Conservation (phyloP, 2,888 invertebrate genomes). For the Trichogramma evanescens region DNA sequence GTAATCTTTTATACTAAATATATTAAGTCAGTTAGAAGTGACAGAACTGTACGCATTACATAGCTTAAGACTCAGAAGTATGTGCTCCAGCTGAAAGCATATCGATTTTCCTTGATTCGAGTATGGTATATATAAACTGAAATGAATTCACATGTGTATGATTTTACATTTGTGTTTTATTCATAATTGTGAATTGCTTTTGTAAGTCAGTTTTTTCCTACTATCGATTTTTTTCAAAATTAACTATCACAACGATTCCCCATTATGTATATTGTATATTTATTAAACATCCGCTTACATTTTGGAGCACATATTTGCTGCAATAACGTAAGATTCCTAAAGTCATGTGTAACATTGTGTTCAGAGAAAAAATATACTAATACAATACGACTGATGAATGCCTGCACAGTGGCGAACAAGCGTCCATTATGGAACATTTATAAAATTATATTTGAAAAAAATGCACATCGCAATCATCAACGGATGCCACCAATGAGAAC, state of each 20-base stretch:
- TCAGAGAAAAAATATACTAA: constrained; percentile 45
- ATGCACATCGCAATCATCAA: constrained; percentile 34
- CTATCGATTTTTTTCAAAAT: too few relatives aligned
- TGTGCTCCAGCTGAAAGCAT: constrained; percentile 36
- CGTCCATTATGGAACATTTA: constrained; percentile 35
- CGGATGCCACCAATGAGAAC: constrained; percentile 35
- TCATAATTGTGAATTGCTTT: not conserved
- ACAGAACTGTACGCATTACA: constrained; percentile 45
- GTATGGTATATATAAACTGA: constrained; percentile 1
- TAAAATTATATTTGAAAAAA: constrained; percentile 22
- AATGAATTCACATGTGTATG: not conserved
- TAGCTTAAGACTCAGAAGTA: constrained; percentile 41
- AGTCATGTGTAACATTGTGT: constrained; percentile 48
- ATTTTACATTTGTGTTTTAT: constrained; percentile 11
- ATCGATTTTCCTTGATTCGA: constrained; percentile 12
- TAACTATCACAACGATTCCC: too few relatives aligned
- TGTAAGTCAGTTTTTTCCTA: not conserved
- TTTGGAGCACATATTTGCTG: constrained; percentile 39
- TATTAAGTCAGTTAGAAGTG: constrained; percentile 45
- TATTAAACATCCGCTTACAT: not conserved
- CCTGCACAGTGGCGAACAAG: constrained; percentile 38
- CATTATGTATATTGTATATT: not conserved
- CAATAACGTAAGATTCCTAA: constrained; percentile 48
- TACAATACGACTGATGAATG: constrained; percentile 46
- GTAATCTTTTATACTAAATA: constrained; percentile 43